Evolutionary conservation across 1,140 invertebrate species (phyloP), one percentile per base, ranked within the genome.

Genomic region (Drosophila arizonae): DNA sequence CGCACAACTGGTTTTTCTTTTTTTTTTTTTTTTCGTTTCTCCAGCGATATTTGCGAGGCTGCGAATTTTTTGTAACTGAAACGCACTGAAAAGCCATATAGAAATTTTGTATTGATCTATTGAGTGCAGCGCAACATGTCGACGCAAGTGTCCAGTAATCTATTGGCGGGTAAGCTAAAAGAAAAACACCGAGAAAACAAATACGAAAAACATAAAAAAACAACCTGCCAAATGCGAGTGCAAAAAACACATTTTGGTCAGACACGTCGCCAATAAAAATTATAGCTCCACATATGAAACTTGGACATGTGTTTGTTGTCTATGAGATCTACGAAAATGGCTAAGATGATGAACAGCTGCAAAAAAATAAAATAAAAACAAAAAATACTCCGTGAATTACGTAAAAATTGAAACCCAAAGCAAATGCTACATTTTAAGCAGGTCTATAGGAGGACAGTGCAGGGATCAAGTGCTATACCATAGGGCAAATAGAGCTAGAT

Each of bases 111-210:
- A 62, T n/a, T 48, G 21, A 55, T 65, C 56, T 39, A 65, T 61
- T 50, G 56, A 73, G 64, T 62, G 56, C 63, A 76, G 67, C 56
- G 62, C 81, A 73, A 68, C 64, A 89, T 89, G 85, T 89, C 82
- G 76, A 90, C 87, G 50, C 87, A 90, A 86, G 82, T 90, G 72
- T 84, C 87, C 81, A 74, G 82, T 73, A 90, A 81, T 79, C 76
- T 90, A 79, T 81, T 90, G 77, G 77, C 80, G 51, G 87, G 87
- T 90, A 90, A 90, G 87, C 66, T 17, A 43, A 41, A 52, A 15
- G 50, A 51, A 48, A 64, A 54, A 55, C 48, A 13, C 4, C 21
- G 21, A 24, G 21, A 24, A 24, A 24, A 24, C 21, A 24, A 24
- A 3, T 24, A 24, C 21, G 3, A 24, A 36, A 30, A 36, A 57